Evolutionary conservation across 1,140 invertebrate species (phyloP).

Genomic region (Anastrepha obliqua): DNA sequence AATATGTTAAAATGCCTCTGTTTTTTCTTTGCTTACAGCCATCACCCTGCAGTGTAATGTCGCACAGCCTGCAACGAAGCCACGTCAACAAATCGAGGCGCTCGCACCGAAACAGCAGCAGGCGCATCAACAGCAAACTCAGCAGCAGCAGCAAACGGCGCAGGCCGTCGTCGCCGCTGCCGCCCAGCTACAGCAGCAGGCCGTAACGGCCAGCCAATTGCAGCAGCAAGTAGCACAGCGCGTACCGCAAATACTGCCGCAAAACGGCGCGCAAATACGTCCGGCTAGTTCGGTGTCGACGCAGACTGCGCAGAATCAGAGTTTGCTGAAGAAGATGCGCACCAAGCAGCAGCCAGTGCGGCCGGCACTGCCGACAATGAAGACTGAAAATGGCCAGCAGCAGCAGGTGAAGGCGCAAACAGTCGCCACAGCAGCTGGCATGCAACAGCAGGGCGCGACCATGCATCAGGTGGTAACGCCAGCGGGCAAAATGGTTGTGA

Average conservation of each 20-base stretch:
- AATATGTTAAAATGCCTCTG: neutral
- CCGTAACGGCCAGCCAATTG: constrained; percentile 59
- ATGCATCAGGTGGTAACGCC: constrained; percentile 74
- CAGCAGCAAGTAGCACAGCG: constrained; percentile 62
- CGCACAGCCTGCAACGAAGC: constrained; percentile 68
- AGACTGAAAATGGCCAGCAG: constrained; percentile 78
- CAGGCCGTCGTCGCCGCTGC: constrained; percentile 63
- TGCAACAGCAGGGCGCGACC: constrained; percentile 72
- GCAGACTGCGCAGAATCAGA: constrained; percentile 79
- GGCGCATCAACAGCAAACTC: constrained; percentile 56
- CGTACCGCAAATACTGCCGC: constrained; percentile 77
- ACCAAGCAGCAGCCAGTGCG: constrained; percentile 76
- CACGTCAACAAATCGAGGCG: constrained; percentile 67
- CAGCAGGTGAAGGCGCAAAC: constrained; percentile 63
- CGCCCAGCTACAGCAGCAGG: constrained; percentile 60
- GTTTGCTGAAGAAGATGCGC: constrained; percentile 70
- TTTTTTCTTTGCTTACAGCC: constrained; percentile 60
- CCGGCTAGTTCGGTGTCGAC: constrained; percentile 85
- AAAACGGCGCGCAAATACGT: constrained; percentile 78
- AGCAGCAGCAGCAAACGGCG: constrained; percentile 59
- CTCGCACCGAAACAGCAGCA: constrained; percentile 68
- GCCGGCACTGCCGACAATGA: constrained; percentile 78
- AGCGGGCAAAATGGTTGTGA: constrained; percentile 73
- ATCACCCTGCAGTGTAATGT: constrained; percentile 73
- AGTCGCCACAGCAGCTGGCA: constrained; percentile 66